These are phyloP conservation scores for Subacronicta megacephala DNA, from an alignment of 2,888 invertebrate genomes.

Conservation along the genomic window DNA sequence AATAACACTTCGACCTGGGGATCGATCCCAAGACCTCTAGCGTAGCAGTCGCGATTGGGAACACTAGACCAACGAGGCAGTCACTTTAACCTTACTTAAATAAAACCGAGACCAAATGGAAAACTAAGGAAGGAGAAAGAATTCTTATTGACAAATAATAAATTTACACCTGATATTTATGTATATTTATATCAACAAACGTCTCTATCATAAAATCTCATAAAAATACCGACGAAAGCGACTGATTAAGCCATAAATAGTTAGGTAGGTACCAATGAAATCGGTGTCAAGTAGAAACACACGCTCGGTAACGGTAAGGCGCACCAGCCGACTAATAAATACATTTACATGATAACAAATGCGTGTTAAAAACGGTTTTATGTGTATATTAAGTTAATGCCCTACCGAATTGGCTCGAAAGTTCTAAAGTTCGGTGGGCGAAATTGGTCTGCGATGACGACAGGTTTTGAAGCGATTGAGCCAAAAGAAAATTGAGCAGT, in stretches of 20 bases:
- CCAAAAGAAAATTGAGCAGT: too few relatives aligned
- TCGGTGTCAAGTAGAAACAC: constrained; percentile 21
- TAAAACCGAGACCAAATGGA: too few relatives aligned
- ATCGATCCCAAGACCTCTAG: too few relatives aligned
- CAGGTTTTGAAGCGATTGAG: neutral
- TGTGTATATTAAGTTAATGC: constrained; percentile 15
- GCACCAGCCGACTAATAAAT: constrained; percentile 32
- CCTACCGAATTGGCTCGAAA: too few relatives aligned
- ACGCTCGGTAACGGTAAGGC: constrained; percentile 37
- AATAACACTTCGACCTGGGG: too few relatives aligned
- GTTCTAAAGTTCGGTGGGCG: neutral
- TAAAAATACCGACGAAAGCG: constrained; percentile 16
- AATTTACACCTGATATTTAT: constrained; percentile 1
- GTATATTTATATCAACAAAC: constrained; percentile 4
- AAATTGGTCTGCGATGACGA: neutral
- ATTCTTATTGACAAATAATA: too few relatives aligned
- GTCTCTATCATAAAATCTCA: constrained; percentile 25
- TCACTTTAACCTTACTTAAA: too few relatives aligned
- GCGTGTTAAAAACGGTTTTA: constrained; percentile 1
- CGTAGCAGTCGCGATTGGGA: too few relatives aligned
- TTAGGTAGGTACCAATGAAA: constrained; percentile 24
- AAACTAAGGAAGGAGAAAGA: too few relatives aligned
- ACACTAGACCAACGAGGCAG: too few relatives aligned
- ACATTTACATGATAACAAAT: constrained; percentile 37
- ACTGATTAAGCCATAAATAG: constrained; percentile 31